Conservation (phyloP, 2,113 vertebrate species). For the Rhabdomys dilectus region DNA sequence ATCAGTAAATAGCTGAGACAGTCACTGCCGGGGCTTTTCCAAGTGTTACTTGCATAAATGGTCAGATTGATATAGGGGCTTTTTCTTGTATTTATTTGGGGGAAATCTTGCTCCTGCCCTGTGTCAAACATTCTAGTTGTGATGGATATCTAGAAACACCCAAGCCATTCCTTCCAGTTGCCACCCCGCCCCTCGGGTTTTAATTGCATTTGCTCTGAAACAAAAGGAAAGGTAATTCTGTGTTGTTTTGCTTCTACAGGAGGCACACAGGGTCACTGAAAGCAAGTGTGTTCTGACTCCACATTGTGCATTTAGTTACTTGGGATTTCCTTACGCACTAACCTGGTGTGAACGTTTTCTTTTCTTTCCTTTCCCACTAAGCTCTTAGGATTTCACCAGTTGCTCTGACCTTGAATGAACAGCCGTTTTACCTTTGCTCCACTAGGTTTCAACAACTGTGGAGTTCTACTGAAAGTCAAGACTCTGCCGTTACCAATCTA, state of each 20-base stretch:
- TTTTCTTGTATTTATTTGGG: conserved; percentile 68
- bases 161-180: not conserved
- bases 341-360: not conserved
- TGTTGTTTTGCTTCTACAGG: not conserved
- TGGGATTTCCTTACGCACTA: not conserved
- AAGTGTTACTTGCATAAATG: conserved; percentile 50
- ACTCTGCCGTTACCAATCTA: not conserved
- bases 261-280: not conserved
- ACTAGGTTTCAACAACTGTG: not conserved
- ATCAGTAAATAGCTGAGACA: not conserved
- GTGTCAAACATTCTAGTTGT: conserved; percentile 6
- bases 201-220: not conserved
- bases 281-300: not conserved
- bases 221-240: not conserved
- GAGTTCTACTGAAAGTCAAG: not conserved
- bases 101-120: conserved; percentile 42
- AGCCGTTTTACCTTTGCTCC: not conserved
- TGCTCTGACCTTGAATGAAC: not conserved
- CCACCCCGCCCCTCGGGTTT: not conserved
- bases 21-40: conserved; percentile 61
- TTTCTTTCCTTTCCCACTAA: not conserved
- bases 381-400: not conserved
- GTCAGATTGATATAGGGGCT: conserved; percentile 71
- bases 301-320: not conserved
- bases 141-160: not conserved